Evolutionary conservation across 2,888 invertebrate genomes (phyloP).

Genomic region (Epistrophe eligans): DNA sequence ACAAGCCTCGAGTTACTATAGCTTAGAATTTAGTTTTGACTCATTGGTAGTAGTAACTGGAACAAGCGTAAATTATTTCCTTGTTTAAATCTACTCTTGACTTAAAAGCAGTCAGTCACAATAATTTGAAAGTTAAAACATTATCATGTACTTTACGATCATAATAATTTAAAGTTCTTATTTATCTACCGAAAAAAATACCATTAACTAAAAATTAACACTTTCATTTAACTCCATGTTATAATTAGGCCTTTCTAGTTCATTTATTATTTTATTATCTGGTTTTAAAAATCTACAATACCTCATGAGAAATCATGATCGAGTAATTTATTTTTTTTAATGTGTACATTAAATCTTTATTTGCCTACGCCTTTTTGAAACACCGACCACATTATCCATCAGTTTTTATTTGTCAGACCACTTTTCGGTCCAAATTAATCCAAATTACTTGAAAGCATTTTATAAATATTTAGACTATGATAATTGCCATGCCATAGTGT

Average conservation of each 20-base stretch:
- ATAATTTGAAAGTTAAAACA: no score
- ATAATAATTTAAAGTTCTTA: no score
- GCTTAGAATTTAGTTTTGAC: no score
- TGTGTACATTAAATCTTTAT: background rate
- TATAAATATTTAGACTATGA: slow-evolving; percentile 19
- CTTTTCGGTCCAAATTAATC: background rate
- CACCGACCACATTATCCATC: background rate
- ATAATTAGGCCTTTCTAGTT: background rate
- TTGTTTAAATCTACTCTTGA: no score
- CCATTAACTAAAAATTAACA: no score
- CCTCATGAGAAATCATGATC: background rate
- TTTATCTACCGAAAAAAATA: no score
- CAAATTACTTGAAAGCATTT: slow-evolving; percentile 24
- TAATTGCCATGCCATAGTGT: slow-evolving; percentile 22
- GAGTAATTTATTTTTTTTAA: background rate
- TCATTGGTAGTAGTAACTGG: no score
- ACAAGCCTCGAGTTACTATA: no score
- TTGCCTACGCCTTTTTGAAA: background rate
- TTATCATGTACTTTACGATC: no score
- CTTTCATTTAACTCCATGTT: background rate
- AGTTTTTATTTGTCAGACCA: background rate
- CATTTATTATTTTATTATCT: background rate
- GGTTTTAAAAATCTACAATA: no score
- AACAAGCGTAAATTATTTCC: no score
- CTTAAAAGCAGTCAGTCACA: no score